phyloP scores from a whole-genome alignment of 2,888 invertebrate genomes.

The Ochropacha duplaris region DNA sequence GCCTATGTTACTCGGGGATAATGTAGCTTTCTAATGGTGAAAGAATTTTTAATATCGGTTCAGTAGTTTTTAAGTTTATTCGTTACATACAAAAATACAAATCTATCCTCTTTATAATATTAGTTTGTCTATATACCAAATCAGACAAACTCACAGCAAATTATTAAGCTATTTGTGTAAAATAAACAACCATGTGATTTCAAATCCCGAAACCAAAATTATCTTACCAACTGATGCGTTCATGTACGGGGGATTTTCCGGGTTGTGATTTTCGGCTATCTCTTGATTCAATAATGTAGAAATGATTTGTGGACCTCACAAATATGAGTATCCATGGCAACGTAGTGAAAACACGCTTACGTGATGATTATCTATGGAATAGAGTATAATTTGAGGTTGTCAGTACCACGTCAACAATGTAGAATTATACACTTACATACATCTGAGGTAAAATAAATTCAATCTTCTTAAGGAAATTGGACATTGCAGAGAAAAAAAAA shows the following conservation, averaged over 20 bases:
- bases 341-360: background rate
- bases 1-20: too few species aligned
- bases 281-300: slow-evolving; percentile 52
- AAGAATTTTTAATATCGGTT: too few species aligned
- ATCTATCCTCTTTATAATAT: too few species aligned
- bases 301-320: slow-evolving; percentile 38
- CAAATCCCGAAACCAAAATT: slow-evolving; percentile 26
- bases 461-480: slow-evolving; percentile 17
- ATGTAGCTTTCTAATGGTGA: too few species aligned
- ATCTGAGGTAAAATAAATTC: background rate
- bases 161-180: background rate
- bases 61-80: too few species aligned
- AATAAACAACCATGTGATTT: background rate
- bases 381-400: background rate
- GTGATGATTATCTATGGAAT: background rate
- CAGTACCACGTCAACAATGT: background rate
- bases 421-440: background rate
- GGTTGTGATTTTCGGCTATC: slow-evolving; percentile 34
- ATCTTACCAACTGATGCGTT: slow-evolving; percentile 28
- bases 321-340: slow-evolving; percentile 12
- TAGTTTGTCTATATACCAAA: background rate
- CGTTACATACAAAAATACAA: too few species aligned
- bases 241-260: slow-evolving; percentile 33
- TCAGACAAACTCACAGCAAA: background rate
- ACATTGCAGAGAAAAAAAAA: too few species aligned